Evolutionary conservation across 2,113 vertebrate species (phyloP).

Genomic region (Sitta europaea): DNA sequence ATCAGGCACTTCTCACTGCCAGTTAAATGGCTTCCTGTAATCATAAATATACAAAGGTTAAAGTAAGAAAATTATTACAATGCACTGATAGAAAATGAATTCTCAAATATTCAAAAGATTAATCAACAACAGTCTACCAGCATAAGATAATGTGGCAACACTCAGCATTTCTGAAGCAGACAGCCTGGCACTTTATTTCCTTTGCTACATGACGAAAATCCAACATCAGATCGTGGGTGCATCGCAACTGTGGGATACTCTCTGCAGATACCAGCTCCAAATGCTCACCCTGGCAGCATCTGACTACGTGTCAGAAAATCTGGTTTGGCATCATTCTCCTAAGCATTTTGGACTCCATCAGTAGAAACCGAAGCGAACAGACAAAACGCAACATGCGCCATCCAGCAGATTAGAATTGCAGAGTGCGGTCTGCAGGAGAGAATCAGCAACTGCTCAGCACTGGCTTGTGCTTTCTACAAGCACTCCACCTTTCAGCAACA

Average conservation of each 20-base stretch:
- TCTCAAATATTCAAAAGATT: not conserved
- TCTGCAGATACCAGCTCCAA: conserved; percentile 9
- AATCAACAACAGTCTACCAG: not conserved
- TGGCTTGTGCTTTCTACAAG: not conserved
- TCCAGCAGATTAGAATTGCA: not conserved
- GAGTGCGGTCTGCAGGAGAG: not conserved
- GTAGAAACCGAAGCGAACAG: not conserved
- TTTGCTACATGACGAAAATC: not conserved
- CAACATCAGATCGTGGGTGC: not conserved
- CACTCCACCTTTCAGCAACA: not conserved
- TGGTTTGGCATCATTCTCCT: conserved; percentile 18
- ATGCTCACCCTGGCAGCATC: not conserved
- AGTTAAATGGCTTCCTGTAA: not conserved
- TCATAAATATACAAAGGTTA: conserved; percentile 5
- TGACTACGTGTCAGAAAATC: not conserved
- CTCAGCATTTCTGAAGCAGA: not conserved
- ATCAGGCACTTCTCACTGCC: not conserved
- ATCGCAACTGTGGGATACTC: not conserved
- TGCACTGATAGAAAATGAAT: not conserved
- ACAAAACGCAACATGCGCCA: not conserved
- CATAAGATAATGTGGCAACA: not conserved
- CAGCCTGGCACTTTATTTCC: not conserved
- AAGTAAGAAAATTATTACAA: conserved; percentile 16
- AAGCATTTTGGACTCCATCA: not conserved
- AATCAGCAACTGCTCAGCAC: not conserved